These are phyloP conservation scores for Erannis defoliaria DNA, from an alignment of 2,888 invertebrate species.

Conservation along the genomic window DNA sequence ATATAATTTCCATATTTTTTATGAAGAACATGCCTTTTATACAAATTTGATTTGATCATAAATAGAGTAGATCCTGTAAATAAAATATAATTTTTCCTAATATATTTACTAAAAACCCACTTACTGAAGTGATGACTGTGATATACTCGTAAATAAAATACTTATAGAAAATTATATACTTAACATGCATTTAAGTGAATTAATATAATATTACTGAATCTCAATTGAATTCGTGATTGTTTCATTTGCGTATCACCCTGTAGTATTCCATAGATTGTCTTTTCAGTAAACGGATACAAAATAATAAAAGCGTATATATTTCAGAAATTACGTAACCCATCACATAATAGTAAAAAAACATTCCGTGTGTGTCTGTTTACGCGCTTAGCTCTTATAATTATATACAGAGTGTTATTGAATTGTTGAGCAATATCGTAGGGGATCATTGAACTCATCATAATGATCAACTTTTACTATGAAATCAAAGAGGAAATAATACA, in stretches of 20 bases:
- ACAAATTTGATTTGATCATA: slow-evolving; percentile 44
- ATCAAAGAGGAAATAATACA: too few species aligned
- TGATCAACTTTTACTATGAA: too few species aligned
- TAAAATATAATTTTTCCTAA: slow-evolving; percentile 44
- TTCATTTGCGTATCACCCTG: neutral
- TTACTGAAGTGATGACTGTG: slow-evolving; percentile 85
- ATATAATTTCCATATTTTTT: slow-evolving; percentile 39
- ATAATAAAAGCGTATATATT: too few species aligned
- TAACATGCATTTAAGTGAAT: slow-evolving; percentile 74
- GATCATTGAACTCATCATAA: too few species aligned
- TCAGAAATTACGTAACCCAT: too few species aligned
- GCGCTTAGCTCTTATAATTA: too few species aligned
- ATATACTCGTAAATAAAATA: slow-evolving; percentile 79
- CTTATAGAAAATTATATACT: slow-evolving; percentile 67
- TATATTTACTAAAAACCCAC: slow-evolving; percentile 68
- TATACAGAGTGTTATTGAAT: too few species aligned
- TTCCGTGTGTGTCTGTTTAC: too few species aligned
- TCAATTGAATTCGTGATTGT: slow-evolving; percentile 47
- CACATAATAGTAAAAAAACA: too few species aligned
- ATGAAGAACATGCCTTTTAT: slow-evolving; percentile 33
- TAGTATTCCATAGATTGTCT: too few species aligned
- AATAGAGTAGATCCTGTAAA: slow-evolving; percentile 45
- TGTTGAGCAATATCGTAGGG: too few species aligned
- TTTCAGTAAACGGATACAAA: too few species aligned
- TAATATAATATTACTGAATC: slow-evolving; percentile 59